Percentiles rank a stretch among this genome's conserved stretches.
These are phyloP conservation scores for Teleogryllus occipitalis DNA, from an alignment of 1,140 invertebrate genomes.

Conservation along the genomic window DNA sequence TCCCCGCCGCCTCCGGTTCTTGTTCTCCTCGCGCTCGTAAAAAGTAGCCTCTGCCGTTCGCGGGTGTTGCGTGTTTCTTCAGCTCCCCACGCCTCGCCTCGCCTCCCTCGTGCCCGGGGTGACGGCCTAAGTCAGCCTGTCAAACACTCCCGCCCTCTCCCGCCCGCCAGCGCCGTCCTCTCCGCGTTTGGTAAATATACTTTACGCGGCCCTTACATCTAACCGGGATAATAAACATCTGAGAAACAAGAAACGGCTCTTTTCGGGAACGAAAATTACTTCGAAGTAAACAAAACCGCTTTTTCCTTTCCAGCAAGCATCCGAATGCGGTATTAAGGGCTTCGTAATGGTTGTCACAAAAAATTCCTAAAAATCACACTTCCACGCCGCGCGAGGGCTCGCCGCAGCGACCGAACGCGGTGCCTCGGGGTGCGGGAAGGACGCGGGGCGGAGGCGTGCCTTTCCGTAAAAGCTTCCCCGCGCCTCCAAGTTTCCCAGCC, in stretches of 20 bases:
- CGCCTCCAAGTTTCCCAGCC: not conserved
- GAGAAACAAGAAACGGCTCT: slow-evolving; percentile 3
- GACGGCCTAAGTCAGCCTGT: slow-evolving; percentile 2
- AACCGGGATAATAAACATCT: slow-evolving; percentile 4
- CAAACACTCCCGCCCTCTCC: not conserved
- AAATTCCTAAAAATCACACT: not conserved
- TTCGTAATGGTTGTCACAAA: not conserved
- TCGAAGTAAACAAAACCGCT: slow-evolving; percentile 1
- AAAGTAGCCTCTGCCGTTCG: not conserved
- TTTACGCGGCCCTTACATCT: slow-evolving; percentile 3
- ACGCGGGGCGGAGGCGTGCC: not conserved
- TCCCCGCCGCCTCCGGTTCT: not conserved
- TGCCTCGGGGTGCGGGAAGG: not conserved
- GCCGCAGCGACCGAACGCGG: not conserved
- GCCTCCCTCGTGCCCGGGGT: not conserved
- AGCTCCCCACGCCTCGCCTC: not conserved
- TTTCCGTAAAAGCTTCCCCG: not conserved
- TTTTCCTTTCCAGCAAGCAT: not conserved
- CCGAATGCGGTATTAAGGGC: not conserved
- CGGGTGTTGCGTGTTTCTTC: not conserved
- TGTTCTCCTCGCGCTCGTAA: not conserved
- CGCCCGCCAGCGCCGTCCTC: not conserved
- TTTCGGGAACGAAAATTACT: slow-evolving; percentile 4
- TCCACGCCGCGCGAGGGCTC: not conserved
- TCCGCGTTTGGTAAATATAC: not conserved